phyloP scores from a whole-genome alignment of 2,113 vertebrate species.

The Ceyx melanurus region DNA sequence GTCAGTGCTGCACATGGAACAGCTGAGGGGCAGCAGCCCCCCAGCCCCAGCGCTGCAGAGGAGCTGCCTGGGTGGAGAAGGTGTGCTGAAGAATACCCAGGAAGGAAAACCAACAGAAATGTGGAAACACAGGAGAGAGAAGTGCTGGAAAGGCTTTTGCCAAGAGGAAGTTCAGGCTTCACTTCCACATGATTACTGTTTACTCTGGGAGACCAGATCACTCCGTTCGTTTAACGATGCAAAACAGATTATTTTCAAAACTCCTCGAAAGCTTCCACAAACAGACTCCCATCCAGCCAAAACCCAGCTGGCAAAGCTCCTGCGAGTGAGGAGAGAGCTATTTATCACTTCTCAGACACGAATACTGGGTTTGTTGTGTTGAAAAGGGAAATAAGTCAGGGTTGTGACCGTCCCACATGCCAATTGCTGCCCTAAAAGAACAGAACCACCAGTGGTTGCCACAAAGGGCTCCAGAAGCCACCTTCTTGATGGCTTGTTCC shows the following conservation, averaged over 20 bases:
- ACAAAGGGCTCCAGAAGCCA: not conserved
- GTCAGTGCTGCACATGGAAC: accelerated
- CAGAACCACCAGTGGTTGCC: not conserved
- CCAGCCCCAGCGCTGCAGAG: not conserved
- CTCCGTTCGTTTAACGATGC: not conserved
- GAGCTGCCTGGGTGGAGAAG: not conserved
- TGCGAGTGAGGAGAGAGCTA: conserved; percentile 28
- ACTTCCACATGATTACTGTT: not conserved
- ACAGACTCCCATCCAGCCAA: conserved; percentile 44
- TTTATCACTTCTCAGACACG: conserved; percentile 19
- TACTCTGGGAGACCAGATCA: conserved; percentile 1
- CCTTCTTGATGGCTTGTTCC: not conserved
- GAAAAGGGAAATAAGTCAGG: not conserved
- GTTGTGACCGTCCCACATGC: not conserved
- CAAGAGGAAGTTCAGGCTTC: conserved; percentile 12
- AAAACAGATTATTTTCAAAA: conserved; percentile 36
- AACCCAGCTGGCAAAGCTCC: conserved; percentile 44
- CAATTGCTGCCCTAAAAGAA: not conserved
- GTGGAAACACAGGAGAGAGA: not conserved
- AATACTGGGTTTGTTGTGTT: conserved; percentile 2
- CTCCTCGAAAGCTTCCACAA: conserved; percentile 35
- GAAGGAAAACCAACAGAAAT: not conserved
- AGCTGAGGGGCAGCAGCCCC: not conserved
- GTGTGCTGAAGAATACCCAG: not conserved
- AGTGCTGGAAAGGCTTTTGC: not conserved